phyloP scores from a whole-genome alignment of 2,797 vertebrate genomes.

The Urocyon cinereoargenteus region DNA sequence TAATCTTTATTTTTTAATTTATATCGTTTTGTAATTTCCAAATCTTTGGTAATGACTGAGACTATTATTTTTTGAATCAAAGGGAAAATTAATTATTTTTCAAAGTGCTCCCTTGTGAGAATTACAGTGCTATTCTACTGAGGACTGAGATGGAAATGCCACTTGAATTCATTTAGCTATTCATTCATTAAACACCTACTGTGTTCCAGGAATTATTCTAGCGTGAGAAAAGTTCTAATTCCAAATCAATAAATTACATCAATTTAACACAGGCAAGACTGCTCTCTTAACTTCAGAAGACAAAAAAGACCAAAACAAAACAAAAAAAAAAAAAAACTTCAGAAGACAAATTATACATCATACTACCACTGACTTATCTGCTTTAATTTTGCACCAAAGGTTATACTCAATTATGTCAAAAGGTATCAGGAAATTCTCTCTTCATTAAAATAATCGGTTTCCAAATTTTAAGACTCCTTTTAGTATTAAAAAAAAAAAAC shows the following conservation, averaged over 20 bases:
- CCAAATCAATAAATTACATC: slow-evolving; percentile 46
- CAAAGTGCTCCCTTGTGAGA: slow-evolving; percentile 7
- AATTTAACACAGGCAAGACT: slow-evolving; percentile 29
- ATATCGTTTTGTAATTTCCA: slow-evolving; percentile 14
- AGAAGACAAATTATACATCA: slow-evolving; percentile 17
- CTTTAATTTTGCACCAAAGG: slow-evolving; percentile 41
- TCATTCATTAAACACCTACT: slow-evolving; percentile 45
- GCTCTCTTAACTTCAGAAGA: slow-evolving; percentile 15
- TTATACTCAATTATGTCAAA: not conserved
- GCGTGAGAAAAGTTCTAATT: slow-evolving; percentile 62
- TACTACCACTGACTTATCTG: not conserved
- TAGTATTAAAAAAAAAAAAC: slow-evolving; percentile 26
- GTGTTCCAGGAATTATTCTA: not conserved
- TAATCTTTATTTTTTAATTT: slow-evolving; percentile 28
- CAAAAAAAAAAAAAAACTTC: not conserved
- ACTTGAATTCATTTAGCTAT: slow-evolving; percentile 21
- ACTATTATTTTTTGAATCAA: slow-evolving; percentile 38
- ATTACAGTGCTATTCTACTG: not conserved
- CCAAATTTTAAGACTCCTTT: slow-evolving; percentile 46
- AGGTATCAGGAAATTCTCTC: not conserved
- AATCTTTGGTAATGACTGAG: not conserved
- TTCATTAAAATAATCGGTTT: slow-evolving; percentile 37
- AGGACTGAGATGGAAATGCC: not conserved
- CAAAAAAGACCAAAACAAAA: too few relatives aligned
- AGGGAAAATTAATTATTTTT: slow-evolving; percentile 39